Evolutionary conservation across 2,113 vertebrate genomes (phyloP).

Genomic region (Callipepla californica): DNA sequence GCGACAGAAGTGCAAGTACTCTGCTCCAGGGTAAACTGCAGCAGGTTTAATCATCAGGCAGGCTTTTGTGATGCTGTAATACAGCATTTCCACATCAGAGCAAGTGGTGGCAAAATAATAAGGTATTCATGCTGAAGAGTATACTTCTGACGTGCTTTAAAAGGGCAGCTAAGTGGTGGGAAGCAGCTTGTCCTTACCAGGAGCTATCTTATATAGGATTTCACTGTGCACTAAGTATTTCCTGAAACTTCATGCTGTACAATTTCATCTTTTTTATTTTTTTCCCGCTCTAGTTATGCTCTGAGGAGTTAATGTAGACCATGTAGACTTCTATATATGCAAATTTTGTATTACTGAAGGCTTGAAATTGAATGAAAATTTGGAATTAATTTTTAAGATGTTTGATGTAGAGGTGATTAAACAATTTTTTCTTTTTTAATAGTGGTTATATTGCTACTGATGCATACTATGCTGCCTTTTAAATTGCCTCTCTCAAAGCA

Average conservation of each 20-base stretch:
- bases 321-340: background rate
- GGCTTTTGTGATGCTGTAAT: background rate
- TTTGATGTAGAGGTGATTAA: background rate
- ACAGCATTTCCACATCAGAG: background rate
- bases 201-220: background rate
- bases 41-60: background rate
- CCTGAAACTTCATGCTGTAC: background rate
- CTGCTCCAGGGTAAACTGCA: background rate
- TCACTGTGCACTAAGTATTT: background rate
- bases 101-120: background rate
- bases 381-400: slow-evolving; percentile 9
- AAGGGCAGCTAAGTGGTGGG: background rate
- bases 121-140: background rate
- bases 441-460: slow-evolving; percentile 41
- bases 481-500: slow-evolving; percentile 59
- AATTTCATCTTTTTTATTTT: background rate
- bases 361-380: background rate
- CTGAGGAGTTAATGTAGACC: background rate
- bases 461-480: slow-evolving; percentile 40
- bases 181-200: background rate
- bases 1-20: background rate
- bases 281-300: background rate
- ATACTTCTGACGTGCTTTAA: background rate
- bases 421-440: background rate
- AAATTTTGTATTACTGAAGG: background rate